Evolutionary conservation across 2,888 invertebrate genomes (phyloP), one percentile per base, ranked within the genome.

Genomic region (Leucophenga maculata): DNA sequence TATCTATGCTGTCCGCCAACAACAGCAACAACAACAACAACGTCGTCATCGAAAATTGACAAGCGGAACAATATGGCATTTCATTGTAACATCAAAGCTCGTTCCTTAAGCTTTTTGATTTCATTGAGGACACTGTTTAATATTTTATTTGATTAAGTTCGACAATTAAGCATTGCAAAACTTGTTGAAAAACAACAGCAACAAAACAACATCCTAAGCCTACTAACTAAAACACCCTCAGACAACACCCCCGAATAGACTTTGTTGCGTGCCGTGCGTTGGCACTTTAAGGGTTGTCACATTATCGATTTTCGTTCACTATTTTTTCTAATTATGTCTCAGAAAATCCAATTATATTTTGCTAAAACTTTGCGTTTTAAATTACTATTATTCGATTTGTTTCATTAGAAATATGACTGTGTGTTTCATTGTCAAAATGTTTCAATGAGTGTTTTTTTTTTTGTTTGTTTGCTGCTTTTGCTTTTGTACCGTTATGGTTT

Each of bases 361-460:
- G 48, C 48, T n/a, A 18, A 50, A n/a, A 50, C 1, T 16, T 50
- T 50, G 50, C 50, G 8, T 39, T 39, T 11, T 1, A 39, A 39
- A 39, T 39, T 6, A 39, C 16, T 50, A 50, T 26, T 26, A 3
- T 26, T 26, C 26, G 26, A 26, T 26, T 26, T 26, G 26, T 26
- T 26, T 26, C 26, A 26, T 26, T 26, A 50, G 8, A 50, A 50
- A 16, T 50, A 13, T 50, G 6, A 14, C 32, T 64, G 1, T 6
- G 22, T 26, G 48, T 64, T 64, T 64, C 62, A 64, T 48, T 64
- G 26, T 46, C 14, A 68, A 66, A 67, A 48, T 26, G 48, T 46
- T 71, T 65, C 60, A 16, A 20, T 60, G 39, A 6, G 13, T 55
- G 6, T 46, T 20, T 32, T 26, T n/a, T 39, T 57, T 14, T 16